Base-by-base conservation (phyloP, 2,113 vertebrate species). In the Halcyon malimbica region DNA sequence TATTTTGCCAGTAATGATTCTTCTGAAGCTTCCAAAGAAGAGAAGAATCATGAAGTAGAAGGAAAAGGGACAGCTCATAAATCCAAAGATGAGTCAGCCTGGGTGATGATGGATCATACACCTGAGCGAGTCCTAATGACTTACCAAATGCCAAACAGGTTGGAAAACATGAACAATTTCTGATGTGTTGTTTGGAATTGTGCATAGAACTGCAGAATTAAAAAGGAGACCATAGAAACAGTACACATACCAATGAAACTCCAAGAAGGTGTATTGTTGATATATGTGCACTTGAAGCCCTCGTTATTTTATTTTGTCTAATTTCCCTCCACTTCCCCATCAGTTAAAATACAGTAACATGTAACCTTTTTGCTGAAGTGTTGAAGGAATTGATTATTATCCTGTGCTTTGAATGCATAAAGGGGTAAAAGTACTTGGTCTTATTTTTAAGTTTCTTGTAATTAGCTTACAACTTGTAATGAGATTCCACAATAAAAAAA, bases 81-180 rank as follows among this genome's bases (percentile, higher is more conserved):
- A 41, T 90, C 53, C 8, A 98, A 90, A 53, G 97, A 98, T 94
- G 98, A 98, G 79, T 97, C 99, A 29, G 85, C 98, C 83, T 99
- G 98, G 98, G 97, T 63, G 96, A 98, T 98, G 97, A 98, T 99
- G 95, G 97, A 98, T 83, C 97, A 95, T 68, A 98, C 97, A 5
- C 97, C 98, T 3, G 98, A 99, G 46, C 75, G 7, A 26, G 80
- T 98, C 93, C 98, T 99, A 93, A 99, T 99, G 98, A 99, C 98
- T 0, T 99, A 99, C 94, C 99, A 99, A 98, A 97, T 99, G 46
- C 98, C 97, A 16, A 93, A 98, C 97, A 99, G 99, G 99, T 99
- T 98, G 91, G 95, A 71, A 96, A 79, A 86, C 51, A 73, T 93
- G 54, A 87, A 62, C 53, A 13, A 6, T 94, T 94, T 91, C 64